Percentiles rank a stretch among this genome's conserved stretches.
Conservation (phyloP, 2,113 vertebrate species). For the Gasterosteus aculeatus region DNA sequence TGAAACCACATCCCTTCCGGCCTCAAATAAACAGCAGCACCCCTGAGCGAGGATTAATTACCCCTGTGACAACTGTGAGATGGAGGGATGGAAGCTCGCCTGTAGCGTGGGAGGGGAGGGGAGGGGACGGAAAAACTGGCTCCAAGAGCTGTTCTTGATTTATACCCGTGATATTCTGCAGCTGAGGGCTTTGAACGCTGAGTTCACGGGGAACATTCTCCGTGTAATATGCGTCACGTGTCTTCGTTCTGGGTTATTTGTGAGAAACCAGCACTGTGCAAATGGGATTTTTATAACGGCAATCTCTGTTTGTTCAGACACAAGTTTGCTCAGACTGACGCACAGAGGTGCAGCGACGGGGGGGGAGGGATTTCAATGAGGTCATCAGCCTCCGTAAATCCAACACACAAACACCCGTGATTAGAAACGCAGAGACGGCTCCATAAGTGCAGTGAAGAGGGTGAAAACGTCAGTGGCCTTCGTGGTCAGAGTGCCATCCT, state of each 20-base stretch:
- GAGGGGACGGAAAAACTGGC: neutral
- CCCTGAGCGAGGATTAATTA: constrained; percentile 2
- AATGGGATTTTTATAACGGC: no score
- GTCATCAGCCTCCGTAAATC: neutral
- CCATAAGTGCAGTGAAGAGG: no score
- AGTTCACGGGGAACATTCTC: neutral
- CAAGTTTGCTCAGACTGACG: no score
- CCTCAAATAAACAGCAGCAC: neutral
- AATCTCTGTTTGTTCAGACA: neutral
- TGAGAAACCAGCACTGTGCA: neutral
- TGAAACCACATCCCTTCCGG: neutral
- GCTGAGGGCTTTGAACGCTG: neutral
- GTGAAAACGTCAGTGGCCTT: no score
- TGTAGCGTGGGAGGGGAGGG: neutral
- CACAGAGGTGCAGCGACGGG: no score
- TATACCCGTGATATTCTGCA: neutral
- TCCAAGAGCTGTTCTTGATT: neutral
- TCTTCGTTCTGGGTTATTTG: neutral
- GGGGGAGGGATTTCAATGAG: no score
- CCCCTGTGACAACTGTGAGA: neutral
- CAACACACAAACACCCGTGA: neutral
- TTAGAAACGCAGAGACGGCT: no score
- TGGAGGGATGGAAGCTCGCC: neutral
- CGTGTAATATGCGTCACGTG: neutral
- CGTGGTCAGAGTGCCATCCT: neutral